Conservation (phyloP, 2,797 vertebrate genomes). For the Phoxinus dragarum region DNA sequence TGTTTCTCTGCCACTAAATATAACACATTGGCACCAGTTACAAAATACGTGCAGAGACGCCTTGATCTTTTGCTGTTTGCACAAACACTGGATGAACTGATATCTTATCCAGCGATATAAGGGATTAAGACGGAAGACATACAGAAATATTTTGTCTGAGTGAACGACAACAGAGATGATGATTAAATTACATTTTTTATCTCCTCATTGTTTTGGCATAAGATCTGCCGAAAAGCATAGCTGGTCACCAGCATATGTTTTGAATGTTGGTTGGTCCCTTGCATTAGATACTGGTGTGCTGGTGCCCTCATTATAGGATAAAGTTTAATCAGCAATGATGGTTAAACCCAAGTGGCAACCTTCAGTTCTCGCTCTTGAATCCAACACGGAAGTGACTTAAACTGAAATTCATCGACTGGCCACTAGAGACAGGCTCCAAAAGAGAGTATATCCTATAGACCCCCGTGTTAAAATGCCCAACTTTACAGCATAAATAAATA, state of each 20-base stretch:
- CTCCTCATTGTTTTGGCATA: conserved; percentile 1
- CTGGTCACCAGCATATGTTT: conserved; percentile 7
- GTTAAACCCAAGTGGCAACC: too few species aligned
- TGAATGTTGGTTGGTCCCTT: background rate
- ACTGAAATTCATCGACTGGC: too few species aligned
- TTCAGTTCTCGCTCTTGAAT: too few species aligned
- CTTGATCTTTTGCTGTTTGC: conserved; percentile 16
- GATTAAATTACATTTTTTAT: conserved; percentile 6
- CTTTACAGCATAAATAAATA: too few species aligned
- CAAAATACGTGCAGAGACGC: background rate
- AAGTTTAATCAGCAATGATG: background rate
- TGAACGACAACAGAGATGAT: background rate
- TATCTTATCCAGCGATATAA: conserved; percentile 6
- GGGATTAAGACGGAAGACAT: background rate
- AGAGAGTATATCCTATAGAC: too few species aligned
- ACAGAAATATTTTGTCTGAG: conserved; percentile 20
- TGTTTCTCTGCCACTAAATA: background rate
- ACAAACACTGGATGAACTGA: conserved; percentile 25
- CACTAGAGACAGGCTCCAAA: too few species aligned
- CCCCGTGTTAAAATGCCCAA: too few species aligned
- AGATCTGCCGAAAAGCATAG: background rate
- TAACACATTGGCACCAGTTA: conserved; percentile 7
- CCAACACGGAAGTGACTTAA: too few species aligned
- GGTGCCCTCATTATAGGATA: background rate
- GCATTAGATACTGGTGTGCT: background rate